phyloP scores from a whole-genome alignment of 1,140 invertebrate genomes.

The Agrypnia vestita region DNA sequence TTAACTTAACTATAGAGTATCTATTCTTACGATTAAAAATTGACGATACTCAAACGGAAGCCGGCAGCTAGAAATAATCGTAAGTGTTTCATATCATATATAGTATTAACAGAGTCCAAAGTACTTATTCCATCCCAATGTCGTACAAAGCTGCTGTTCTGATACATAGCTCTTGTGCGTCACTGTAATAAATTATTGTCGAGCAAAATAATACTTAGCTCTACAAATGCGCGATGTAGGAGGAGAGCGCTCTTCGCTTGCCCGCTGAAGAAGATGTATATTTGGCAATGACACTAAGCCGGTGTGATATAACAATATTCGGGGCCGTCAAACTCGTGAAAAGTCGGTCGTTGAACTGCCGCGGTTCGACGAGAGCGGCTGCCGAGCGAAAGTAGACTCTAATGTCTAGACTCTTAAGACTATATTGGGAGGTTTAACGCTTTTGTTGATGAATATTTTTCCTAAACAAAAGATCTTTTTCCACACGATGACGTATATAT shows the following conservation, averaged over 20 bases:
- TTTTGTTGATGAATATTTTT: not conserved
- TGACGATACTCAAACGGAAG: no score
- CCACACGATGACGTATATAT: conserved; percentile 5
- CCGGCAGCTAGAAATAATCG: no score
- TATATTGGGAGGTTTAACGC: not conserved
- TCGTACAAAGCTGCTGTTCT: not conserved
- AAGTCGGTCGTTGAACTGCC: conserved; percentile 73
- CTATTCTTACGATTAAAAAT: not conserved
- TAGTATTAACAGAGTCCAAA: not conserved
- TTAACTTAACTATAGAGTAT: no score
- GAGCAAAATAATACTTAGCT: not conserved
- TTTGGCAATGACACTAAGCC: conserved; percentile 74
- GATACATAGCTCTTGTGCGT: not conserved
- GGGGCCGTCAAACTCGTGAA: conserved; percentile 73
- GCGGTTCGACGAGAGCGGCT: conserved; percentile 21
- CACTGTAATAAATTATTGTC: not conserved
- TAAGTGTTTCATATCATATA: no score
- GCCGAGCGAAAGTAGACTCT: conserved; percentile 34
- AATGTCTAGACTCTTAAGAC: conserved; percentile 3
- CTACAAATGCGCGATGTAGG: not conserved
- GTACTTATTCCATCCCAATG: not conserved
- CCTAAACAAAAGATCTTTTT: conserved; percentile 11
- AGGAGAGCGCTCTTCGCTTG: conserved; percentile 28
- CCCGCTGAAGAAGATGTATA: conserved; percentile 58
- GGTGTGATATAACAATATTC: conserved; percentile 73